Evolutionary conservation across 2,797 vertebrate genomes (phyloP).

Genomic region (Xenopus petersii): DNA sequence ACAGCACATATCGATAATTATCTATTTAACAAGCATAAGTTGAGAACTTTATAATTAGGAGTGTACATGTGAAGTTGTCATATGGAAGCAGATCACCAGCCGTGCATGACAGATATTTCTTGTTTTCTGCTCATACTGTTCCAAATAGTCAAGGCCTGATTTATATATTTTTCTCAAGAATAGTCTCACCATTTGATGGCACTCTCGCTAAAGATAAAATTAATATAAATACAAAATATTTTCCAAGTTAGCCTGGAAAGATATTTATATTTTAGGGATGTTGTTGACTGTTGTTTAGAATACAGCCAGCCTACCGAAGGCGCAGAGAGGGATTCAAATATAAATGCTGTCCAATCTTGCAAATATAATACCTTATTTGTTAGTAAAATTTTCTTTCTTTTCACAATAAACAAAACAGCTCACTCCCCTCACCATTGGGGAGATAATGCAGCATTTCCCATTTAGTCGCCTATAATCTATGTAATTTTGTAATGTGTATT

Average conservation of each 20-base stretch:
- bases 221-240: not conserved
- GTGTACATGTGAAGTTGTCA: too few relatives aligned
- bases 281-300: constrained; percentile 1
- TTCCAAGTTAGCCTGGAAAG: not conserved
- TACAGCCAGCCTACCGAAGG: constrained; percentile 19
- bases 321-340: constrained; percentile 19
- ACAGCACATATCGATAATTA: too few relatives aligned
- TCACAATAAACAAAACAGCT: constrained; percentile 25
- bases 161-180: not conserved
- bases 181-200: constrained; percentile 36
- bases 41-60: too few relatives aligned
- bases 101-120: not conserved
- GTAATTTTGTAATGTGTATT: constrained; percentile 36
- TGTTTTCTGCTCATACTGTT: not conserved
- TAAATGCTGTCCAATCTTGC: constrained; percentile 32
- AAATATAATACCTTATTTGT: constrained; percentile 35
- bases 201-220: constrained; percentile 34
- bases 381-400: constrained; percentile 35
- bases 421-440: constrained; percentile 26
- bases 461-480: constrained; percentile 31
- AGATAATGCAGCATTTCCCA: constrained; percentile 21
- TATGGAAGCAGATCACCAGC: too few relatives aligned
- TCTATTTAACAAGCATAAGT: too few relatives aligned
- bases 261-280: constrained; percentile 1
- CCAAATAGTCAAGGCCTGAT: not conserved